Base-by-base conservation (phyloP, 2,888 invertebrate species). In the Crepidodera aurea region DNA sequence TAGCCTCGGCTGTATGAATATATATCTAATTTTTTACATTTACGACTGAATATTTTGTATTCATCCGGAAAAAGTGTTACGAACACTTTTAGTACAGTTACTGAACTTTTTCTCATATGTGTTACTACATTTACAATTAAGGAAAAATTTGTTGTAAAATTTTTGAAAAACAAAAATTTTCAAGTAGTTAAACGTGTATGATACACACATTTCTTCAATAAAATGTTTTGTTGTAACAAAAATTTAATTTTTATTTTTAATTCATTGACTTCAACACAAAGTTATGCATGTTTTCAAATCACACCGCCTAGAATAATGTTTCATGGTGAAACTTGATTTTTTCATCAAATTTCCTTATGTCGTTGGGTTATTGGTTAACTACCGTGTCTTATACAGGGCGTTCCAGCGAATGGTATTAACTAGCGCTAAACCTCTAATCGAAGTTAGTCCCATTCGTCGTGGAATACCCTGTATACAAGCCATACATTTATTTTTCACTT, bases 111-210 rank as follows among this genome's bases (percentile, higher is more conserved):
- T 50, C 27, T 60, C 40, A 15, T 37, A 27, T 61, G 39, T 54
- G 50, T 61, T 53, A 51, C 42, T 46, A 34, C 12, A 22, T 44
- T 56, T 61, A 46, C 54, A 37, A 34, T 42, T 56, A 39, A 57
- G 18, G 50, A 50, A 50, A 22, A 27, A 46, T 55, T 51, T 60
- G 51, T 58, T 57, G 54, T 59, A 55, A 50, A 51, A 55, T 27
- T 57, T 53, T 44, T 39, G 34, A 27, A 46, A 39, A 57, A 59
- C n/a, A 57, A 51, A 63, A 62, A 51, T 63, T 58, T 54, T 62
- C 62, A 65, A 64, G 69, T 69, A 69, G 69, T 69, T 67, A 64
- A 67, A 67, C 61, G 67, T 69, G 69, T 69, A 67, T 65, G 54
- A 65, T 67, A 67, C 65, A 65, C 65, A 61, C 42, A 53, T 63